phyloP scores from a whole-genome alignment of 2,797 vertebrate genomes.

The Phataginus tricuspis region DNA sequence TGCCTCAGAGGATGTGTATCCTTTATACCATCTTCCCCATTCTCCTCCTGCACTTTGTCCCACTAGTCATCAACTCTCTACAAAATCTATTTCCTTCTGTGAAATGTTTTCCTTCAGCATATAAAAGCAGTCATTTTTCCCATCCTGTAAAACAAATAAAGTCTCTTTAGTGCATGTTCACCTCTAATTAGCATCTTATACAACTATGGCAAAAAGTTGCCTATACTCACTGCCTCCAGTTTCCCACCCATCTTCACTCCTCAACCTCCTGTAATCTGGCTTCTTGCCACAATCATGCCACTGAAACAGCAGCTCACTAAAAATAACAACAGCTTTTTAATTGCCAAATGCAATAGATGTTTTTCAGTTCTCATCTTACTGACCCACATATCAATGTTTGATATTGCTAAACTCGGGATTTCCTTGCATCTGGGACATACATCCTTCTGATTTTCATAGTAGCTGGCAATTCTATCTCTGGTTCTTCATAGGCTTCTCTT shows the following conservation, averaged over 20 bases:
- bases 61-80: background rate
- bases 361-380: background rate
- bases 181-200: background rate
- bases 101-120: background rate
- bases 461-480: background rate
- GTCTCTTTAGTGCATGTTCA: background rate
- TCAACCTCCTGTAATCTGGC: background rate
- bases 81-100: background rate
- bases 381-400: background rate
- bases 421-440: background rate
- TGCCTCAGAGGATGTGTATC: background rate
- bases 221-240: background rate
- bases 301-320: background rate
- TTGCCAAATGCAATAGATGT: background rate
- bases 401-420: background rate
- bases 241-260: background rate
- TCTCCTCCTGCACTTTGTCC: background rate
- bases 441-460: background rate
- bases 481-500: background rate
- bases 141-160: background rate
- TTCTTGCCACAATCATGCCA: background rate
- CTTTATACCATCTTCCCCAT: background rate
- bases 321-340: background rate
- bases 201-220: background rate
- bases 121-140: constrained; percentile 2